Evolutionary conservation across 2,797 vertebrate species (phyloP), one percentile per base, ranked within the genome.

Genomic region (Gila robusta): DNA sequence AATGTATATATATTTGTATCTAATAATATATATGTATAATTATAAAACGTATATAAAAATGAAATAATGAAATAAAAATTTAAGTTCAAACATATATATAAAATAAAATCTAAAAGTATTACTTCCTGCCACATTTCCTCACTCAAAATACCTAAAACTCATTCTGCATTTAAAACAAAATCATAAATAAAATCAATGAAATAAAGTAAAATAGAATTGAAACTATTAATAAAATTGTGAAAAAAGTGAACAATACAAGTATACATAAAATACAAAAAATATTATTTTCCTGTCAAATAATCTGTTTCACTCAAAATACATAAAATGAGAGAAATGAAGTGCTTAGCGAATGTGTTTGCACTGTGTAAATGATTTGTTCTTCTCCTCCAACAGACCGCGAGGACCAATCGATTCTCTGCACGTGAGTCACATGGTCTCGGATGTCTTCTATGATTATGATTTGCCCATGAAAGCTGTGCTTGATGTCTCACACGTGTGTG

Each of bases 331-430:
- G 11, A 7, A 64, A 44, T 32, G 0, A 80, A 52, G 52, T 52
- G 79, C 4, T 5, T 17, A 10, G 26, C 6, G 23, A 19, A 28
- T 64, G 35, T 85, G 62, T 39, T 86, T 5, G 83, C 28, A 11
- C 39, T 39, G 35, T 39, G 23, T 1, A n/a, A 21, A 11, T n/a
- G 3, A 47, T 35, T 41, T 26, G 26, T 81, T 4, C 41, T 86
- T 76, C 47, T 8, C 6, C 6, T 1, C 78, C 66, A 85, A 52
- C 94, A 96, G 96, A 96, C 91, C 97, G 98, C 86, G 98, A 99
- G 94, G 98, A 99, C 93, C 98, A 99, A 93, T 98, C 98, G 91
- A 99, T 99, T 90, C 95, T 99, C 90, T 99, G 98, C 98, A 99
- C 98, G 98, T 99, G 95, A 98, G 98, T 98, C 91, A 89, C 78